Evolutionary conservation across 2,797 vertebrate genomes (phyloP), one percentile per base, ranked within the genome.

Genomic region (Hypotaenidia okinawae): DNA sequence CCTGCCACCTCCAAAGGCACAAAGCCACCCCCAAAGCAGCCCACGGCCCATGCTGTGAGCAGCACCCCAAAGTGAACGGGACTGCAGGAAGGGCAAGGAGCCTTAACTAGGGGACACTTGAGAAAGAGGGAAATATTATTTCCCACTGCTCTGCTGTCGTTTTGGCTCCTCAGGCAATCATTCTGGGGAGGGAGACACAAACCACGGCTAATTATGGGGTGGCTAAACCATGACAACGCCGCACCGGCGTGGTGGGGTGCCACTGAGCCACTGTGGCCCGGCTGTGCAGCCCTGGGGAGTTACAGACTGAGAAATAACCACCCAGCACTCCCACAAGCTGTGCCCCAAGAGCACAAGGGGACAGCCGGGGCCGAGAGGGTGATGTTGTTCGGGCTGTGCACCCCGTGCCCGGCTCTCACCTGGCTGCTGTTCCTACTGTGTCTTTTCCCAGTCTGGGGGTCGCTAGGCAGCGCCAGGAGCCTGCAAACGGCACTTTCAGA

Each of bases 371-470:
- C 75, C 16, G 49, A 52, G 64, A 17, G 0, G 6, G 30, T 19
- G 81, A 37, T 3, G 0, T n/a, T 0, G 0, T 54, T 30, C 3
- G 0, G 35, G n/a, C 43, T 9, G 2, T 10, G 45, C 33, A 7
- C 15, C 67, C 51, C 4, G 21, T 2, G 0, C 3, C 80, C 13
- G 27, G 45, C 32, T 84, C 52, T 51, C n/a, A 6, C 6, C 2
- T 4, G 5, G 30, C 11, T 54, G 58, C 76, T 73, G 7, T 28
- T 80, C 69, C 47, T 55, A 0, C 25, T 19, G 35, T 2, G 7
- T 33, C 76, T 78, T 49, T 52, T 61, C 52, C 57, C 62, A 39
- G 0, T 0, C 43, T 18, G 43, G 11, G 32, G 19, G 14, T 82
- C 37, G 62, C 19, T 13, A 9, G 13, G n/a, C 51, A 49, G 63